Evolutionary conservation across 2,888 invertebrate species (phyloP), one percentile per base, ranked within the genome.

Genomic region (Smittia sp.): DNA sequence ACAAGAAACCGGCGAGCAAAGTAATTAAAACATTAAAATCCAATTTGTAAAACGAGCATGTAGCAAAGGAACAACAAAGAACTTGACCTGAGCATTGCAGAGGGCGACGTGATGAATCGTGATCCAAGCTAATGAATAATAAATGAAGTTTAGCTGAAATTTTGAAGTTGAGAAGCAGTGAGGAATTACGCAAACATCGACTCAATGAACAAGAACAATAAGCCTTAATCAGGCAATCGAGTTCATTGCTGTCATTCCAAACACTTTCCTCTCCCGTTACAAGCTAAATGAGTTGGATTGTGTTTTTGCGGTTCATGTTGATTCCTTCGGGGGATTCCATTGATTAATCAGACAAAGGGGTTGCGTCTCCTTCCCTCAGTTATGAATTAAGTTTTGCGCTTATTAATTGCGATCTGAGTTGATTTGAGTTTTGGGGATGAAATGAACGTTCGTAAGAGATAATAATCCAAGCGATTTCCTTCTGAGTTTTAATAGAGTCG

Each of bases 1-100:
- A n/a, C 11, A 46, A 11, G 46, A 46, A 46, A 46, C 3, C 15
- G 46, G n/a, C 4, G n/a, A n/a, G 9, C 6, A 46, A 54, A 70
- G 70, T 70, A 70, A 70, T 70, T 70, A 70, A 70, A 70, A 70
- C 70, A 70, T 70, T 70, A 70, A 70, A 70, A 54, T 58, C 27
- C 70, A 70, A 70, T 70, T 70, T 70, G 70, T 70, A 70, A 54
- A 58, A 70, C 54, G 58, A 70, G 58, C 54, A 46, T 46, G 46
- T 46, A 46, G 13, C 46, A 46, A 15, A 46, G 46, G n/a, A 46
- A 24, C 18, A 67, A 67, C 67, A 68, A 46, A 46, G 46, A 13
- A 39, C 39, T 46, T 11, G 11, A 46, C 46, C 11, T 46, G 2
- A 46, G n/a, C 46, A n/a, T 11, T 46, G 46, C 2, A n/a, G 3